phyloP scores from a whole-genome alignment of 2,113 vertebrate species.

The Coptodon bakossiorum region DNA sequence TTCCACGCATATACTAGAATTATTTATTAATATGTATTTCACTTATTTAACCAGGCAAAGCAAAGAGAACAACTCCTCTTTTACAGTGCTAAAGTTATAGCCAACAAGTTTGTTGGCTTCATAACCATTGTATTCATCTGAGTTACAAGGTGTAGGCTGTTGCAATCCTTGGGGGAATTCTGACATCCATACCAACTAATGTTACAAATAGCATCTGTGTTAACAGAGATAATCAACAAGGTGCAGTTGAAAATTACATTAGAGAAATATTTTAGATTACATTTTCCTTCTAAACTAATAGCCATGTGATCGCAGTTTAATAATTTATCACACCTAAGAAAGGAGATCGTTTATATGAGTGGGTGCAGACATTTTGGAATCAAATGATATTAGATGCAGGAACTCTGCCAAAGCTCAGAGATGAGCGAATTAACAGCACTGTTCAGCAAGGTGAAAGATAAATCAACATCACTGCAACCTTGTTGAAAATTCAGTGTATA shows the following conservation, averaged over 20 bases:
- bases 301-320: neutral
- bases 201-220: neutral
- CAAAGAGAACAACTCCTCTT: neutral
- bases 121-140: neutral
- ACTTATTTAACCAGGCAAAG: neutral
- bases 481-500: constrained; percentile 7
- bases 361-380: constrained; percentile 1
- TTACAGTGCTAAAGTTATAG: neutral
- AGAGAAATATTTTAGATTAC: neutral
- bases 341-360: neutral
- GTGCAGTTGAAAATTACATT: neutral
- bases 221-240: neutral
- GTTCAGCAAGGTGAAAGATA: constrained; percentile 23
- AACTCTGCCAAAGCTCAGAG: neutral
- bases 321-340: constrained; percentile 1
- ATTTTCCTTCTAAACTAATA: neutral
- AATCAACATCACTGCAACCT: constrained; percentile 31
- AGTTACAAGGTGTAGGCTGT: neutral
- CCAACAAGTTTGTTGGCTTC: neutral
- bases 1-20: neutral
- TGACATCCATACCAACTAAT: neutral
- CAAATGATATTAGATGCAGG: neutral
- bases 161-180: neutral
- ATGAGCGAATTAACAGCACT: neutral
- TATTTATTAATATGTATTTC: neutral